phyloP scores from a whole-genome alignment of 1,140 invertebrate species.

The Anastrepha obliqua region DNA sequence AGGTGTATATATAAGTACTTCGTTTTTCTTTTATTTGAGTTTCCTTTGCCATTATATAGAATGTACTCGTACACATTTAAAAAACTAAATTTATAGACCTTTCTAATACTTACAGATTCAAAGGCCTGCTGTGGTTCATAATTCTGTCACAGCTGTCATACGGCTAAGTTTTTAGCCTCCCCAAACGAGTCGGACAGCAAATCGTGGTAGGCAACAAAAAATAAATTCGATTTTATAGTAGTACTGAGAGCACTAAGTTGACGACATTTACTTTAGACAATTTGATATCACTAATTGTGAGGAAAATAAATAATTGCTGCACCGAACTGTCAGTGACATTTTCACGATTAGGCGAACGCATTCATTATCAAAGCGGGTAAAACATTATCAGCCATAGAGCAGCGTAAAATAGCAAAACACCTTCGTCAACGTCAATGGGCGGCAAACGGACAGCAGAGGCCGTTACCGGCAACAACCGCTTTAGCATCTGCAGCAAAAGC shows the following conservation, averaged over 20 bases:
- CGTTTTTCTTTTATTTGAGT: background rate
- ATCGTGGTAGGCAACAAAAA: background rate
- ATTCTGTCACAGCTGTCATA: slow-evolving; percentile 12
- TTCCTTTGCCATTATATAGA: background rate
- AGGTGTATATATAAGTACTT: background rate
- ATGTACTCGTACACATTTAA: background rate
- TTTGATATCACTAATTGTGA: slow-evolving; percentile 47
- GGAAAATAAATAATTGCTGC: slow-evolving; percentile 50
- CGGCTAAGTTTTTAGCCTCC: background rate
- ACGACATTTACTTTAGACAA: slow-evolving; percentile 26
- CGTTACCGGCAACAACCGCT: background rate
- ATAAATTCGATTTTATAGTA: background rate
- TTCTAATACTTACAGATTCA: background rate
- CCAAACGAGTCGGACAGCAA: background rate
- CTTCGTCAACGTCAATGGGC: slow-evolving; percentile 42
- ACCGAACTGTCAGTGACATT: slow-evolving; percentile 38
- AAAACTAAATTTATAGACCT: slow-evolving; percentile 34
- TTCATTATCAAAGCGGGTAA: slow-evolving; percentile 32
- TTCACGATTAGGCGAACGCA: slow-evolving; percentile 45
- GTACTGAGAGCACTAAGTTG: background rate
- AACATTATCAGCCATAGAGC: background rate
- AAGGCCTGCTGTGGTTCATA: background rate
- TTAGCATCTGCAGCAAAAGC: background rate
- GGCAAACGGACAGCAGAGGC: slow-evolving; percentile 2
- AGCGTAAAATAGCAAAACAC: slow-evolving; percentile 28